Evolutionary conservation across 1,140 invertebrate genomes (phyloP), one percentile per base, ranked within the genome.

Genomic region (Orussus abietinus): DNA sequence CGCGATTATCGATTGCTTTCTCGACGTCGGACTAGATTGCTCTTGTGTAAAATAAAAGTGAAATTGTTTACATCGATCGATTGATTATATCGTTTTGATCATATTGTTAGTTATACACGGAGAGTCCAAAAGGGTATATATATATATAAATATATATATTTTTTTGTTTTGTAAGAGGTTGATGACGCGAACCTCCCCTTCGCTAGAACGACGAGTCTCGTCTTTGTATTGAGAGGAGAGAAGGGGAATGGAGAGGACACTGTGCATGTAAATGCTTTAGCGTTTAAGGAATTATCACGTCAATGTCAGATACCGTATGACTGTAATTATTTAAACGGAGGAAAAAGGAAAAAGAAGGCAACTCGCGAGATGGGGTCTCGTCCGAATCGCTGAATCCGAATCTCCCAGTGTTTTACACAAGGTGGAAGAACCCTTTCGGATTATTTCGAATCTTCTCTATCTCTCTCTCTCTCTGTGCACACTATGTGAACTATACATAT

Each of bases 31-130:
- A 62, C 42, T 58, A n/a, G n/a, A 59, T 58, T 53, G 45, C 46
- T 51, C 45, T 68, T 65, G 51, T 66, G 62, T 62, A 66, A 62
- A 63, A 58, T 42, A 51, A n/a, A n/a, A n/a, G n/a, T n/a, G n/a
- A n/a, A 59, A 55, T 59, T 55, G 54, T 52, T 56, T 53, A 49
- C 47, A 50, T 55, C 54, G 31, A 49, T 43, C 41, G 43, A 61
- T 54, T n/a, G 21, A 55, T 42, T 44, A 33, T 20, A 57, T 57
- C 49, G 42, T 54, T 56, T 51, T 45, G 13, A 51, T 40, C 25
- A 30, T 53, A 52, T 38, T 49, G 47, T 54, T 59, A 25, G 55
- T 60, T 59, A 49, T 49, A 44, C 36, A 48, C 21, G 34, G 44
- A 45, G n/a, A 40, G 26, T 36, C 49, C 31, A 56, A 31, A 38